These are phyloP conservation scores for Cyaniris semiargus DNA, from an alignment of 2,888 invertebrate genomes.

Conservation along the genomic window DNA sequence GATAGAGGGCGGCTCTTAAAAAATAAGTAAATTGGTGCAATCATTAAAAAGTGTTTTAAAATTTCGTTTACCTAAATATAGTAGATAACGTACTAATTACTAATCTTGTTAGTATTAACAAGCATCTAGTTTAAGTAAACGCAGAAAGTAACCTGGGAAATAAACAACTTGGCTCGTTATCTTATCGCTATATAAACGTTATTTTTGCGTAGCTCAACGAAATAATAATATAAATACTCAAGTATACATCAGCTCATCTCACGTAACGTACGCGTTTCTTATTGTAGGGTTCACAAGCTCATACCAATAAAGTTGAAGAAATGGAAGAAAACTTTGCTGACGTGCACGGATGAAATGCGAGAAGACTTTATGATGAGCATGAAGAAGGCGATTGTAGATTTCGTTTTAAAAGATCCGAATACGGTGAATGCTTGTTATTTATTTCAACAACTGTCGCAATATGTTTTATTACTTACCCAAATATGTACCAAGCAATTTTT, in stretches of 20 bases:
- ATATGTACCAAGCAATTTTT: no score
- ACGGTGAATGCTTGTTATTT: slow-evolving; percentile 52
- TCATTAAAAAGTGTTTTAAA: neutral
- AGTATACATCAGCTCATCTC: neutral
- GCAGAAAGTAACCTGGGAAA: neutral
- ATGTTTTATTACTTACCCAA: neutral
- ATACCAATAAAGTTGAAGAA: slow-evolving; percentile 83
- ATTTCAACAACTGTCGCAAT: neutral
- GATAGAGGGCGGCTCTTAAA: no score
- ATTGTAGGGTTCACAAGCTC: slow-evolving; percentile 81
- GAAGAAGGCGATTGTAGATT: slow-evolving; percentile 95
- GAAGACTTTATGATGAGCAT: slow-evolving; percentile 93
- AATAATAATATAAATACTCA: no score
- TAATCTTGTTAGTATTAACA: neutral
- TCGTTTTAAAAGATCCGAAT: slow-evolving; percentile 89
- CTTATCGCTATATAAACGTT: neutral
- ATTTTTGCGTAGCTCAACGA: neutral
- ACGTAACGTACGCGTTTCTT: neutral
- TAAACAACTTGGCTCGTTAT: neutral
- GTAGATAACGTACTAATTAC: no score
- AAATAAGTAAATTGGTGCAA: no score
- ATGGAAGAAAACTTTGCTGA: slow-evolving; percentile 80
- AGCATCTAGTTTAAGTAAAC: neutral
- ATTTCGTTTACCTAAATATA: neutral
- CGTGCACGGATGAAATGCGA: slow-evolving; percentile 88